phyloP scores from a whole-genome alignment of 2,797 vertebrate species.

The Platyrinchus mystaceus region DNA sequence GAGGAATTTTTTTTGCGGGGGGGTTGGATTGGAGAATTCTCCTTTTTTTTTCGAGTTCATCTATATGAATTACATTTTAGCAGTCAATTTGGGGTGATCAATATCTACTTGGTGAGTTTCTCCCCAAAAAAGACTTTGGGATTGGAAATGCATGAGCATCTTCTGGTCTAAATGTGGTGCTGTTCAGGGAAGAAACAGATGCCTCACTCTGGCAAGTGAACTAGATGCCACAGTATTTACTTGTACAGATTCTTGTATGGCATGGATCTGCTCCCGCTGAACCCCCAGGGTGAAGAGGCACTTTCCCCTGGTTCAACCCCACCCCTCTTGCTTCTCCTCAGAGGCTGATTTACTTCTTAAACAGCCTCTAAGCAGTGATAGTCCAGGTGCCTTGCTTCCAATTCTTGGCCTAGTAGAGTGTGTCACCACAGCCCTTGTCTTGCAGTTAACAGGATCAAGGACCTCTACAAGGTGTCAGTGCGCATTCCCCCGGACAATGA shows the following conservation, averaged over 20 bases:
- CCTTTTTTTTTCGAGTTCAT: background rate
- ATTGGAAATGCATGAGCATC: background rate
- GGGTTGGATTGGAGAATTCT: background rate
- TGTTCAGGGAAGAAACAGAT: background rate
- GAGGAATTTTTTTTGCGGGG: background rate
- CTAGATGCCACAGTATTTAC: background rate
- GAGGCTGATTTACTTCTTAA: background rate
- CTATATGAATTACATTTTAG: background rate
- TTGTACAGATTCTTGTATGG: background rate
- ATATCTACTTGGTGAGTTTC: background rate
- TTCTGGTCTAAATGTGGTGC: background rate
- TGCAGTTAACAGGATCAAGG: conserved; percentile 98
- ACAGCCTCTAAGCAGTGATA: background rate
- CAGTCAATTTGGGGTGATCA: background rate
- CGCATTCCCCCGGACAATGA: conserved; percentile 98
- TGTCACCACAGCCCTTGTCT: conserved; percentile 7
- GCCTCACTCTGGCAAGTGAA: background rate
- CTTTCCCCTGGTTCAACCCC: background rate
- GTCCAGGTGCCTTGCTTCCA: background rate
- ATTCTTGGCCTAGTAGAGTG: background rate
- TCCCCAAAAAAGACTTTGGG: background rate
- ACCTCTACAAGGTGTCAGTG: conserved; percentile 96
- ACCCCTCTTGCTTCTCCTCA: background rate
- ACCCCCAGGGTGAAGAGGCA: background rate
- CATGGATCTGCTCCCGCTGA: background rate